phyloP scores from a whole-genome alignment of 2,113 vertebrate genomes.

The Dipodomys stephensi region DNA sequence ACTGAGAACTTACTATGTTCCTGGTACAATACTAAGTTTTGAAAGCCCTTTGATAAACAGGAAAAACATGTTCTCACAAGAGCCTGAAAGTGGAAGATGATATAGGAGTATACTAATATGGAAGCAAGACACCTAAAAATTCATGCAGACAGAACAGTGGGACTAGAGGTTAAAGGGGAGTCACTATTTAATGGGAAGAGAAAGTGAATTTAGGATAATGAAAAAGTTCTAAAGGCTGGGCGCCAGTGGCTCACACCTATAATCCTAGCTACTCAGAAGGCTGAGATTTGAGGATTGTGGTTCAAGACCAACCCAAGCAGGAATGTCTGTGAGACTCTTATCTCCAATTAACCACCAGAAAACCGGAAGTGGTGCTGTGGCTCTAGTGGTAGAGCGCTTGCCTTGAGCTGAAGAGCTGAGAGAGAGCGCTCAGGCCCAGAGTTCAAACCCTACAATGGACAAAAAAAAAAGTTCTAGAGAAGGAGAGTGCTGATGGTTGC shows the following conservation, averaged over 20 bases:
- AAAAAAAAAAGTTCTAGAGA: background rate
- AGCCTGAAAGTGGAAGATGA: conserved; percentile 1
- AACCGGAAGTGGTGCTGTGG: too few relatives aligned
- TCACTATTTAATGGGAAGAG: background rate
- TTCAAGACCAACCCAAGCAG: too few relatives aligned
- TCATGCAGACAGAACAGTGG: background rate
- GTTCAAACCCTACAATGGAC: too few relatives aligned
- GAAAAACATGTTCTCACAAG: conserved; percentile 1
- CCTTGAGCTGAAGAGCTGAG: too few relatives aligned
- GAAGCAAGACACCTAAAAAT: background rate
- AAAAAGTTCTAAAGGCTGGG: background rate
- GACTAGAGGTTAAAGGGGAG: background rate
- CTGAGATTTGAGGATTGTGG: too few relatives aligned
- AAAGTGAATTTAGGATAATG: background rate
- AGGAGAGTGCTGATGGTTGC: background rate
- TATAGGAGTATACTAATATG: background rate
- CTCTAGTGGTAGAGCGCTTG: too few relatives aligned
- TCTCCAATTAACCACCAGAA: too few relatives aligned
- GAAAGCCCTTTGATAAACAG: background rate
- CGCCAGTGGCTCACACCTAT: too few relatives aligned
- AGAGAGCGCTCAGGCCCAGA: too few relatives aligned
- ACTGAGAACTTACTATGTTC: background rate
- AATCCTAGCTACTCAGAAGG: too few relatives aligned
- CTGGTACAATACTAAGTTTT: background rate
- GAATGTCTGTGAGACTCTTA: too few relatives aligned